Evolutionary conservation across 2,113 vertebrate species (phyloP).

Genomic region (Trematocara nigrifrons): DNA sequence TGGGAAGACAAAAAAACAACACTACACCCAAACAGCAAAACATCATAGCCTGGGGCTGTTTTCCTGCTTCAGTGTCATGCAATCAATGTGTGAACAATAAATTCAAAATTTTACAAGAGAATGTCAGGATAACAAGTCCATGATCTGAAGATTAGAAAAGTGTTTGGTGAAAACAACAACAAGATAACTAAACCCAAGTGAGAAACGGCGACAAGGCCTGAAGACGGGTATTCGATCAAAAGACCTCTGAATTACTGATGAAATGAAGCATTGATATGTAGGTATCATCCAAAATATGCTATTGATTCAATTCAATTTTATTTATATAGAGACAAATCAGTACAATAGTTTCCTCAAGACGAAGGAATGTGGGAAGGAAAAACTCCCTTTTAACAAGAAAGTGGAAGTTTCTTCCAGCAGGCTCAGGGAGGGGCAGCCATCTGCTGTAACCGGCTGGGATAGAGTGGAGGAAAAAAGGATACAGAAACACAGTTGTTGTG

Average conservation of each 20-base stretch:
- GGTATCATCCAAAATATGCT: not conserved
- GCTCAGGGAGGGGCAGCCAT: not conserved
- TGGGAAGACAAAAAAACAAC: not conserved
- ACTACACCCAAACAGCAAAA: not conserved
- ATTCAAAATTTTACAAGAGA: not conserved
- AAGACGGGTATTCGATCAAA: fast-evolving
- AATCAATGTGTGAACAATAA: not conserved
- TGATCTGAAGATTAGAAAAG: not conserved
- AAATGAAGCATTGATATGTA: not conserved
- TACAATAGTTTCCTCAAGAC: not conserved
- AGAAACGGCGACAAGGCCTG: not conserved
- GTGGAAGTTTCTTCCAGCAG: not conserved
- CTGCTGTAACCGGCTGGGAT: not conserved
- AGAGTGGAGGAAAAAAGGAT: not conserved
- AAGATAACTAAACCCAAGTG: not conserved
- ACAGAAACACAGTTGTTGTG: not conserved
- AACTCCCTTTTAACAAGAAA: not conserved
- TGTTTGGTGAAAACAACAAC: not conserved
- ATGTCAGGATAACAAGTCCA: not conserved
- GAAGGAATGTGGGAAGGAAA: not conserved
- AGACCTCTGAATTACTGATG: not conserved
- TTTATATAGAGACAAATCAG: not conserved
- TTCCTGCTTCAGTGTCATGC: not conserved
- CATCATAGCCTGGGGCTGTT: not conserved
- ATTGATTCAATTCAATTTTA: not conserved